Conservation (phyloP, 1,140 invertebrate genomes). For the Apocrypta bakeri region DNA sequence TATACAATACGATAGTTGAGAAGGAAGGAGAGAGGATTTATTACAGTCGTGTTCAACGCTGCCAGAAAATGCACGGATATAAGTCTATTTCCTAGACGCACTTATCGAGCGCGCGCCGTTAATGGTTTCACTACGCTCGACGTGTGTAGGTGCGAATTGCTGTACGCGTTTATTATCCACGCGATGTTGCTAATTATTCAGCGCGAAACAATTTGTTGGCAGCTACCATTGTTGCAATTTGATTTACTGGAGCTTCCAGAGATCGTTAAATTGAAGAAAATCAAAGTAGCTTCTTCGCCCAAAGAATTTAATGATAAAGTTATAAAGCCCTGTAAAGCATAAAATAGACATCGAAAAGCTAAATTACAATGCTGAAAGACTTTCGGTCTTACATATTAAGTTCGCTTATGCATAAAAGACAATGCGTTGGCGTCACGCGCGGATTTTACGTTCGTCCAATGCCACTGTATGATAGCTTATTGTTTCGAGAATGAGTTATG, state of each 20-base stretch:
- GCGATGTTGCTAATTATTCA: constrained; percentile 3
- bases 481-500: constrained; percentile 15
- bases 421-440: constrained; percentile 14
- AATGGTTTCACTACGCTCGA: constrained; percentile 11
- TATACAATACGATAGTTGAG: background rate
- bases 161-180: background rate
- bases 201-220: constrained; percentile 15
- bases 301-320: no score
- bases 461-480: background rate
- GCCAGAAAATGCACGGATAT: constrained; percentile 6
- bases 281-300: no score
- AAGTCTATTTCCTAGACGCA: constrained; percentile 13
- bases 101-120: constrained; percentile 1
- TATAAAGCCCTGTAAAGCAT: no score
- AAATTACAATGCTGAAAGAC: no score
- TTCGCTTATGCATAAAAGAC: background rate
- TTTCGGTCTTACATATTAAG: constrained; percentile 20
- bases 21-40: background rate
- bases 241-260: background rate
- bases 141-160: background rate
- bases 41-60: background rate
- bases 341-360: no score
- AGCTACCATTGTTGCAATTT: background rate
- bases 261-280: background rate
- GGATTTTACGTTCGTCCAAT: background rate